Conservation (phyloP, 2,888 invertebrate genomes). For the Stegana nigrithorax region DNA sequence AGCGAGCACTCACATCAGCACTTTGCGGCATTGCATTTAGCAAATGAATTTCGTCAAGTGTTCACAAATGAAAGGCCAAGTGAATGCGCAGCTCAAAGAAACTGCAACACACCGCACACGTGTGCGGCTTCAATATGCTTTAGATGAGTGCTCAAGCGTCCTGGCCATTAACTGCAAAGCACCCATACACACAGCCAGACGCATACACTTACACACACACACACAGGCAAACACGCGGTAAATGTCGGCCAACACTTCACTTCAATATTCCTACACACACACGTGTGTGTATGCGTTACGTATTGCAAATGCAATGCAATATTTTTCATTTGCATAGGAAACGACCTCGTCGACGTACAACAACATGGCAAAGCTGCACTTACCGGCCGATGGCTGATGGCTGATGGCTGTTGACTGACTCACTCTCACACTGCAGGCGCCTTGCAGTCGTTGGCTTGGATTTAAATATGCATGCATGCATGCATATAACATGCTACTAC, state of each 20-base stretch:
- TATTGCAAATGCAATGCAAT: neutral
- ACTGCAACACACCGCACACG: neutral
- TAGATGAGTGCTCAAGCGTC: neutral
- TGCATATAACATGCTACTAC: neutral
- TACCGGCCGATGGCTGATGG: too few relatives aligned
- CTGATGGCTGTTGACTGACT: too few relatives aligned
- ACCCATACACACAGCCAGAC: too few relatives aligned
- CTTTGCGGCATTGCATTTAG: neutral
- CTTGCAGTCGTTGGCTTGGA: neutral
- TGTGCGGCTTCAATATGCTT: neutral
- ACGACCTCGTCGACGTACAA: neutral
- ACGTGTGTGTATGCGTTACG: too few relatives aligned
- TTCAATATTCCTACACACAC: neutral
- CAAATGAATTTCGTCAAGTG: neutral
- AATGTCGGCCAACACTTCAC: neutral
- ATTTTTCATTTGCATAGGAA: neutral
- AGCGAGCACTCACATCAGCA: too few relatives aligned
- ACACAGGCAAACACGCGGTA: too few relatives aligned
- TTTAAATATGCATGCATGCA: neutral
- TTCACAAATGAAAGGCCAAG: neutral
- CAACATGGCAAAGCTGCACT: too few relatives aligned
- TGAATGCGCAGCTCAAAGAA: neutral
- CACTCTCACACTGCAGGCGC: too few relatives aligned
- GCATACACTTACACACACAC: too few relatives aligned
- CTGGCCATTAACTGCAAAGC: neutral